A percentile compares a stretch with the other conserved stretches of the same genome.
Conservation (phyloP, 2,888 invertebrate species). For the Emesis furor region DNA sequence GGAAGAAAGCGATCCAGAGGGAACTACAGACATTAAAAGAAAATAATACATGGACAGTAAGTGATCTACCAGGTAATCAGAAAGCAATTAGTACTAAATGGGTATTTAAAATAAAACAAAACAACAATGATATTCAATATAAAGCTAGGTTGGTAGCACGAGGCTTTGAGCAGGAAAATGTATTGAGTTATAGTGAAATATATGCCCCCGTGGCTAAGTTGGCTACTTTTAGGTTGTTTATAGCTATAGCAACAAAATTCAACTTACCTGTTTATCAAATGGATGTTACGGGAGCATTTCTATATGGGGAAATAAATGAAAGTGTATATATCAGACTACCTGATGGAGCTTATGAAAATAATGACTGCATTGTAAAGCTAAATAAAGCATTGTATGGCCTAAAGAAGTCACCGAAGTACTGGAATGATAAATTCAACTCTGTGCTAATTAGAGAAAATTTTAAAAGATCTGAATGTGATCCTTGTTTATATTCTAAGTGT, state of each 20-base stretch:
- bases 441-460: slow-evolving; percentile 64
- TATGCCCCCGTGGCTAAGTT: slow-evolving; percentile 71
- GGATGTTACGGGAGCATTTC: slow-evolving; percentile 61
- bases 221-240: slow-evolving; percentile 64
- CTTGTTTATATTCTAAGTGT: slow-evolving; percentile 60
- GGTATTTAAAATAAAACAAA: too few species aligned
- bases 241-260: slow-evolving; percentile 58
- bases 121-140: too few species aligned
- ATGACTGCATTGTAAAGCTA: slow-evolving; percentile 53
- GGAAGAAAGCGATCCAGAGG: too few species aligned
- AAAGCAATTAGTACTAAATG: too few species aligned
- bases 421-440: slow-evolving; percentile 66
- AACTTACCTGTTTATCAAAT: slow-evolving; percentile 58
- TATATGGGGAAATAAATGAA: slow-evolving; percentile 59
- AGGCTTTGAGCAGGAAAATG: too few species aligned
- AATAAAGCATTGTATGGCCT: slow-evolving; percentile 65
- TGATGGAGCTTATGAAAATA: slow-evolving; percentile 42
- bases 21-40: too few species aligned
- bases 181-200: slow-evolving; percentile 38
- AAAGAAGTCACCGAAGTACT: slow-evolving; percentile 65
- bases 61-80: too few species aligned
- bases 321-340: slow-evolving; percentile 56
- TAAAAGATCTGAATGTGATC: slow-evolving; percentile 57
- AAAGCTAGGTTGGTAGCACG: too few species aligned
- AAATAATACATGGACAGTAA: too few species aligned